Conservation (phyloP, 2,797 vertebrate genomes). For the Neosilurus mollespiculum region DNA sequence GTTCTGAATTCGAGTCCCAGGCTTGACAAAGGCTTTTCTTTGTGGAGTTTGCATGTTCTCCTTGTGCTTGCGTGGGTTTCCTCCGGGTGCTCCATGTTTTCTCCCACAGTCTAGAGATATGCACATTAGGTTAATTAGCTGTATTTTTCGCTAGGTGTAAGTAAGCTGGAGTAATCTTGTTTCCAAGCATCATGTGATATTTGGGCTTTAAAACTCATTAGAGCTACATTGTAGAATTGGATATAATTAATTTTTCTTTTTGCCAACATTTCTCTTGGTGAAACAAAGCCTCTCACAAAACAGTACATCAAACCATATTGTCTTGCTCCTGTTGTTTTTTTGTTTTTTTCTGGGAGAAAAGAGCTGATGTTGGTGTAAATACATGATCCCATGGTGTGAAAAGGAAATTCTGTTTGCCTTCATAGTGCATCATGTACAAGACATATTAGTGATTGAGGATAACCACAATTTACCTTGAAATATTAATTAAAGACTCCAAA, state of each 20-base stretch:
- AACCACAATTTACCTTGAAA: background rate
- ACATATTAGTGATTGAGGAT: background rate
- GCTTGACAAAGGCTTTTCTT: no score
- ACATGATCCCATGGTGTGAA: background rate
- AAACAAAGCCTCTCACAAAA: slow-evolving; percentile 23
- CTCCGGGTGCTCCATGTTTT: no score
- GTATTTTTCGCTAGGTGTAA: no score
- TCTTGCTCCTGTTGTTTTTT: slow-evolving; percentile 20
- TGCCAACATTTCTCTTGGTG: slow-evolving; percentile 17
- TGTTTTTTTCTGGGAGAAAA: background rate
- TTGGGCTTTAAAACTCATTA: slow-evolving; percentile 6
- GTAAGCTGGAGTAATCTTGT: background rate
- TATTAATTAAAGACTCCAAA: slow-evolving; percentile 3
- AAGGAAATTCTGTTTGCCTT: background rate
- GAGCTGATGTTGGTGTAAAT: background rate
- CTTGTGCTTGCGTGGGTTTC: no score
- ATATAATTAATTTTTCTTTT: background rate
- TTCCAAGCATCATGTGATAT: slow-evolving; percentile 5
- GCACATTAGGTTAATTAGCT: no score
- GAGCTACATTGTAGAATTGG: background rate
- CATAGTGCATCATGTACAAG: background rate
- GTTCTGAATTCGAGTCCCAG: no score
- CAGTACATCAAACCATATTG: slow-evolving; percentile 7
- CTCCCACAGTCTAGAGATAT: no score
- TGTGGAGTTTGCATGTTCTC: no score